Conservation (phyloP, 2,797 vertebrate genomes). For the Lepus townsendii region DNA sequence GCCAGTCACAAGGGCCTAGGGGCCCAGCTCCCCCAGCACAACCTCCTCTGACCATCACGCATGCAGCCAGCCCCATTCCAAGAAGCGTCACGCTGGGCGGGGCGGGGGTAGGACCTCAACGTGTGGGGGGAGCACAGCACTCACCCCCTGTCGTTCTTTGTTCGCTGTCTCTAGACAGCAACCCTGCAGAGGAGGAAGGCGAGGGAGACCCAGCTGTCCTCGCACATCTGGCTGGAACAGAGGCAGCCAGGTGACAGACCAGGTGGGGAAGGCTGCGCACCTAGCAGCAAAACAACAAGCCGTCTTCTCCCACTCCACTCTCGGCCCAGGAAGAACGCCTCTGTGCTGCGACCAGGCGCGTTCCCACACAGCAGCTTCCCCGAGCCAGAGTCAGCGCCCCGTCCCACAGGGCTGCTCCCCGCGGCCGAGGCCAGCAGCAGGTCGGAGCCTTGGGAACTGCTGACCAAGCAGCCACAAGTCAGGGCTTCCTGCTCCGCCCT, state of each 20-base stretch:
- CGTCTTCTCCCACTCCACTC: background rate
- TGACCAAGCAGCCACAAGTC: fast-evolving
- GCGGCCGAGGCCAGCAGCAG: background rate
- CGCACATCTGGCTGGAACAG: background rate
- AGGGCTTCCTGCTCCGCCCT: background rate
- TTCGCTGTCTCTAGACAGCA: background rate
- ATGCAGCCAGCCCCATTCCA: background rate
- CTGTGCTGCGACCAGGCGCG: background rate
- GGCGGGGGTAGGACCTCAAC: background rate
- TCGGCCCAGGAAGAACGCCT: background rate
- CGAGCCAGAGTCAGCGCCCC: background rate
- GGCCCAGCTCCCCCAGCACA: background rate
- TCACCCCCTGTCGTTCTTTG: too few relatives aligned
- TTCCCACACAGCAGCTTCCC: background rate
- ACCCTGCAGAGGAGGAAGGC: background rate
- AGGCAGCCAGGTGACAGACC: background rate
- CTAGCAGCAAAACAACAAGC: background rate
- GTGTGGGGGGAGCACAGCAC: background rate
- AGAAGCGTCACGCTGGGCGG: background rate
- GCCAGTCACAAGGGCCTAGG: background rate
- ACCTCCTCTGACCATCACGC: background rate
- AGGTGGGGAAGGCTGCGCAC: background rate
- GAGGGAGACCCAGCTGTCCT: background rate
- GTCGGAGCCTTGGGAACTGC: background rate
- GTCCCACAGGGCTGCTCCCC: too few relatives aligned